phyloP scores from a whole-genome alignment of 2,888 invertebrate genomes.

The Pteria penguin region DNA sequence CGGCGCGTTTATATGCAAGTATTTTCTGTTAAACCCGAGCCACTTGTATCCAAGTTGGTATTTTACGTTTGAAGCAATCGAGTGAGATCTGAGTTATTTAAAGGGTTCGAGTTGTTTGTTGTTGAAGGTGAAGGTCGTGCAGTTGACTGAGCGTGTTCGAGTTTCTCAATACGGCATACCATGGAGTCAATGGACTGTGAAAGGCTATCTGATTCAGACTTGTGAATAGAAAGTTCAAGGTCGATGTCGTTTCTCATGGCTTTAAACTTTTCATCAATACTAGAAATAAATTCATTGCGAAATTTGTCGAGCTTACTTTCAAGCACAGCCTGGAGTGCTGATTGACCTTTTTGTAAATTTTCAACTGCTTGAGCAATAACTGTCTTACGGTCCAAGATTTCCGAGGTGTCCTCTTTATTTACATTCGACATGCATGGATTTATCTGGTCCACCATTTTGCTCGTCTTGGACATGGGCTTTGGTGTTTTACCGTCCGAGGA shows the following conservation, averaged over 20 bases:
- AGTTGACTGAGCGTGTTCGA: no score
- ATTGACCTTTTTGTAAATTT: background rate
- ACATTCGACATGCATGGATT: no score
- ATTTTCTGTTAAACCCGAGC: background rate
- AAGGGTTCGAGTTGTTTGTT: no score
- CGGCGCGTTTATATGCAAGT: background rate
- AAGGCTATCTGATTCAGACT: background rate
- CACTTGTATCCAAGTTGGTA: conserved; percentile 5
- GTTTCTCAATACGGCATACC: background rate
- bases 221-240: background rate
- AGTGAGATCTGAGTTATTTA: no score
- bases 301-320: background rate
- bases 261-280: conserved; percentile 4
- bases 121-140: no score
- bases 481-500: conserved; percentile 1
- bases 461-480: background rate
- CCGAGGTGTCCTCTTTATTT: no score
- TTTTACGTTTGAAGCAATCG: no score
- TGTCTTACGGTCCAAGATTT: background rate
- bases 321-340: background rate
- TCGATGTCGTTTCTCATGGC: background rate
- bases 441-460: background rate
- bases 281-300: background rate
- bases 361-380: background rate
- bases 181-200: background rate